phyloP scores from a whole-genome alignment of 2,888 invertebrate species.

The Lydus trimaculatus region DNA sequence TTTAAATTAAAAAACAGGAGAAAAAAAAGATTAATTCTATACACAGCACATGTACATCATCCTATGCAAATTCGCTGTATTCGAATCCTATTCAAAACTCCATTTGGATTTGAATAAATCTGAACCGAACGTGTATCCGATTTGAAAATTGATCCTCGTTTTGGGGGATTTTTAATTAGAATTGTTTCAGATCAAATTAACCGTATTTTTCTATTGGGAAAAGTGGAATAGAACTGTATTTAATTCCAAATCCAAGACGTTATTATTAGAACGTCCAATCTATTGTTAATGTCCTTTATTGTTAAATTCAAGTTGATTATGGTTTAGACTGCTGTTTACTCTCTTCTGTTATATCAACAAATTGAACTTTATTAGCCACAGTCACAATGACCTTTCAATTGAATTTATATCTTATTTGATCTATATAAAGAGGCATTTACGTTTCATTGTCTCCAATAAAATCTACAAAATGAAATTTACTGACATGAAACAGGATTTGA shows the following conservation, averaged over 20 bases:
- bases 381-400: conserved; percentile 38
- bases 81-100: not conserved
- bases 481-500: no score
- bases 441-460: conserved; percentile 23
- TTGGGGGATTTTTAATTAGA: not conserved
- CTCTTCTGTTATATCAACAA: conserved; percentile 17
- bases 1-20: not conserved
- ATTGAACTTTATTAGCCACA: conserved; percentile 27
- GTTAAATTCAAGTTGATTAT: conserved; percentile 11
- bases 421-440: conserved; percentile 27
- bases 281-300: not conserved
- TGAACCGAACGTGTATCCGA: not conserved
- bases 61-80: conserved; percentile 10
- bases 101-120: conserved; percentile 13
- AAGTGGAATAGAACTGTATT: no score
- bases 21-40: not conserved
- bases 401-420: conserved; percentile 34
- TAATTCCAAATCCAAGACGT: no score
- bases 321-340: conserved; percentile 15
- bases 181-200: not conserved
- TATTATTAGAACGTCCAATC: no score
- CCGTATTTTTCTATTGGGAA: not conserved
- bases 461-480: not conserved
- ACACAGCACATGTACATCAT: not conserved
- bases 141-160: not conserved